Conservation (phyloP, 2,113 vertebrate genomes). For the Mustela nigripes region DNA sequence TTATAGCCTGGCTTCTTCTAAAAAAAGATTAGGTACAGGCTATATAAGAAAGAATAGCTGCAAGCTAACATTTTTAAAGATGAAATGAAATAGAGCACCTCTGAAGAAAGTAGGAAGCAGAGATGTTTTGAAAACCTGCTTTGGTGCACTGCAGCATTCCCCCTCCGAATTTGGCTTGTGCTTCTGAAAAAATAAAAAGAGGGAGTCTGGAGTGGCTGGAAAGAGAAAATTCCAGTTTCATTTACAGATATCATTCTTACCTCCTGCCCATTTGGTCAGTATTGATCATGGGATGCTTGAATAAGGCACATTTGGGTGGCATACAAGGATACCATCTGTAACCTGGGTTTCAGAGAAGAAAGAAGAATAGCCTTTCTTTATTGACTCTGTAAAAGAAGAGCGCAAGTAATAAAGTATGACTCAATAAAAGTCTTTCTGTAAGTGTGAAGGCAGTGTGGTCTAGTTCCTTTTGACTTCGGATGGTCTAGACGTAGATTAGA, state of each 20-base stretch:
- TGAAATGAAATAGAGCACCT: slow-evolving; percentile 36
- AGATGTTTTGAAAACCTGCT: slow-evolving; percentile 2
- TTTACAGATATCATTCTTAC: neutral
- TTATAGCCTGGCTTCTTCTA: slow-evolving; percentile 48
- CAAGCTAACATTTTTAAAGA: slow-evolving; percentile 45
- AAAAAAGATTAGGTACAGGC: neutral
- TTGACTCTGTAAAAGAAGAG: slow-evolving; percentile 43
- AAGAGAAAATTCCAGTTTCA: slow-evolving; percentile 26
- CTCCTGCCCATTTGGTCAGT: neutral
- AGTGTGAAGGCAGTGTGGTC: neutral
- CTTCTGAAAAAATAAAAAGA: slow-evolving; percentile 37
- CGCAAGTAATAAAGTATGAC: slow-evolving; percentile 46
- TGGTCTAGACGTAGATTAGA: neutral
- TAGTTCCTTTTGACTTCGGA: neutral
- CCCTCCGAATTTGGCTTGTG: neutral
- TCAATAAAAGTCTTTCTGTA: neutral
- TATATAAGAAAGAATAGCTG: slow-evolving; percentile 36
- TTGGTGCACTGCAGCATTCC: slow-evolving; percentile 29
- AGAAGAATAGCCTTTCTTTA: slow-evolving; percentile 33
- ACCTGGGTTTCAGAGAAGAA: slow-evolving; percentile 26
- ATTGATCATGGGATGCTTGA: slow-evolving; percentile 12
- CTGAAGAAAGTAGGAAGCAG: slow-evolving; percentile 28
- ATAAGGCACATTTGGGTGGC: neutral
- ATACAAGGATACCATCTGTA: neutral
- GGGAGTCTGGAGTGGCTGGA: neutral